These are phyloP conservation scores for Myanophis thanlyinensis DNA, from an alignment of 2,113 vertebrate genomes.

Conservation along the genomic window DNA sequence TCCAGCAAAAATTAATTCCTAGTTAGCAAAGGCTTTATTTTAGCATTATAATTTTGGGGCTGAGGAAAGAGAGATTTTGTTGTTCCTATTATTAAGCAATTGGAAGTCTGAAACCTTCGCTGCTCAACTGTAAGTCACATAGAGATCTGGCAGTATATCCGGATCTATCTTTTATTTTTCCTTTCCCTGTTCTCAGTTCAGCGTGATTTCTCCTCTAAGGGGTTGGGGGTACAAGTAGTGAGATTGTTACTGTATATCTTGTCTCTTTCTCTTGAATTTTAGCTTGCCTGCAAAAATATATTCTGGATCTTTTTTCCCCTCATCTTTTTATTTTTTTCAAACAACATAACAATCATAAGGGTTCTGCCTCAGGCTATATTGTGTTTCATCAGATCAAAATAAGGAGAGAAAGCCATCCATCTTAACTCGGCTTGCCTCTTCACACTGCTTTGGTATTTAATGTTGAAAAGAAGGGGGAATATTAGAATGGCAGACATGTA, in stretches of 20 bases:
- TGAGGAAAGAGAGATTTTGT: background rate
- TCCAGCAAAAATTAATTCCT: background rate
- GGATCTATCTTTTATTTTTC: background rate
- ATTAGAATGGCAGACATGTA: background rate
- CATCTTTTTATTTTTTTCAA: background rate
- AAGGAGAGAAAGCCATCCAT: conserved; percentile 21
- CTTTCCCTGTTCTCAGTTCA: background rate
- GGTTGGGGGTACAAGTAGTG: background rate
- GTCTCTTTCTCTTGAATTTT: conserved; percentile 40
- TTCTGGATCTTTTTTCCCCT: conserved; percentile 5
- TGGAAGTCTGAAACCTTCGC: background rate
- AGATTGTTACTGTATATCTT: background rate
- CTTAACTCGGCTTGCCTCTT: conserved; percentile 48
- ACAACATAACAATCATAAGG: conserved; percentile 38
- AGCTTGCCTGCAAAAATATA: conserved; percentile 42
- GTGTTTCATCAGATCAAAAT: conserved; percentile 56
- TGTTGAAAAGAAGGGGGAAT: conserved; percentile 31
- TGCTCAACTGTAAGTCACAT: background rate
- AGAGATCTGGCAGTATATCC: background rate
- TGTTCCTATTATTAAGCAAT: background rate
- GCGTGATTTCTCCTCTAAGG: background rate
- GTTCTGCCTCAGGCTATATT: conserved; percentile 47
- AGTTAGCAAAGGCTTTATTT: background rate
- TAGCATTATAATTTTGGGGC: background rate
- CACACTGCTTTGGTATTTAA: conserved; percentile 49